Percentiles rank a stretch among this genome's conserved stretches.
Evolutionary conservation across 1,140 invertebrate species (phyloP).

Genomic region (Drosophila tristis): DNA sequence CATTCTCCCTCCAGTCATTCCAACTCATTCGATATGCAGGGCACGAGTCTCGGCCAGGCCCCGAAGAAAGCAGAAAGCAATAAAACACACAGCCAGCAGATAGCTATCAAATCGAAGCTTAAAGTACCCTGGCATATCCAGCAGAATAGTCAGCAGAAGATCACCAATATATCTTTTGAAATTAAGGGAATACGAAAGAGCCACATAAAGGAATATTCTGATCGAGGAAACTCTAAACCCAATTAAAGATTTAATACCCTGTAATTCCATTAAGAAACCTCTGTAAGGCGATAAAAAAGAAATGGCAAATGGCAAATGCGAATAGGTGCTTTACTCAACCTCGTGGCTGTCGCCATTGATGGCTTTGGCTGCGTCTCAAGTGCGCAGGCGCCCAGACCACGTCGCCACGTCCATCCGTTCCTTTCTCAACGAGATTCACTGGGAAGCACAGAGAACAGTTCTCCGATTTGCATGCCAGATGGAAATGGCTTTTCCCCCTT

Average conservation of each 20-base stretch:
- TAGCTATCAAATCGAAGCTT: too few species aligned
- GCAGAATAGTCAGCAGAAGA: too few species aligned
- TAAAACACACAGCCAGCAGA: slow-evolving; percentile 1
- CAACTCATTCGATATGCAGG: slow-evolving; percentile 30
- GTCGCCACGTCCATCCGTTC: too few species aligned
- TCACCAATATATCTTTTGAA: too few species aligned
- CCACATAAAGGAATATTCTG: too few species aligned
- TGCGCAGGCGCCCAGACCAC: slow-evolving; percentile 47
- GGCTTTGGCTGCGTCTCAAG: slow-evolving; percentile 25
- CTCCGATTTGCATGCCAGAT: slow-evolving; percentile 35
- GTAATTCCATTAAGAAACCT: too few species aligned
- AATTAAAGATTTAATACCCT: too few species aligned
- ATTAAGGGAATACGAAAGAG: too few species aligned
- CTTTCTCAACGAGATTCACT: too few species aligned
- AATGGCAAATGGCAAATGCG: slow-evolving; percentile 1
- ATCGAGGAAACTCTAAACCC: too few species aligned
- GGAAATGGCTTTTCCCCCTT: slow-evolving; percentile 38
- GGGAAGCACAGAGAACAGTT: slow-evolving; percentile 17
- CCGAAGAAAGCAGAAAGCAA: slow-evolving; percentile 36
- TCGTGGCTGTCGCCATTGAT: slow-evolving; percentile 8
- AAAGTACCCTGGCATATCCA: too few species aligned
- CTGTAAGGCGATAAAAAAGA: too few species aligned
- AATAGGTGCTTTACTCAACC: slow-evolving; percentile 41
- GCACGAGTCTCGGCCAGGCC: slow-evolving; percentile 24
- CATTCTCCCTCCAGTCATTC: slow-evolving; percentile 3